Conservation (phyloP, 2,888 invertebrate genomes). For the Endomychus coccineus region DNA sequence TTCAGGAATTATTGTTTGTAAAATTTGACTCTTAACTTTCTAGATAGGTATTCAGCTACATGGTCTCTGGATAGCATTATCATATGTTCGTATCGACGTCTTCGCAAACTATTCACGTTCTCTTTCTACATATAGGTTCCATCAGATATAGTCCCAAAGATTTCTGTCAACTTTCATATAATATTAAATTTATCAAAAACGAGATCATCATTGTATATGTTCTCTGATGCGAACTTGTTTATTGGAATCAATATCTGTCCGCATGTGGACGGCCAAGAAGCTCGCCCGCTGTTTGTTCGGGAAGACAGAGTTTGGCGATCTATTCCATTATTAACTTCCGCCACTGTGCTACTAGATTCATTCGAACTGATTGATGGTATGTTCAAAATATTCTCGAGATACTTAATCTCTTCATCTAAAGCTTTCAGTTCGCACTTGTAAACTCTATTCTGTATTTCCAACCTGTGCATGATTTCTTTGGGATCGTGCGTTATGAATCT, state of each 20-base stretch:
- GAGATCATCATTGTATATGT: conserved; percentile 22
- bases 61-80: too few relatives aligned
- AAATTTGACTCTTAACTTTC: too few relatives aligned
- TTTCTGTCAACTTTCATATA: conserved; percentile 29
- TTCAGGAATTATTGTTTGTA: too few relatives aligned
- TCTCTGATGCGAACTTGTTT: conserved; percentile 27
- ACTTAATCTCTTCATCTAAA: conserved; percentile 68
- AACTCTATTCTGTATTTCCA: conserved; percentile 86
- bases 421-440: conserved; percentile 76
- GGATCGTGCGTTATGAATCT: conserved; percentile 56
- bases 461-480: conserved; percentile 73
- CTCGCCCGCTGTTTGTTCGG: conserved; percentile 19
- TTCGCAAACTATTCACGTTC: too few relatives aligned
- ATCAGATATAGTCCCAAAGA: conserved; percentile 34
- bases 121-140: too few relatives aligned
- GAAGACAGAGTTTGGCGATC: too few relatives aligned
- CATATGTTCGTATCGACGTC: too few relatives aligned
- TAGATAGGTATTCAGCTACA: too few relatives aligned
- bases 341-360: too few relatives aligned
- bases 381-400: conserved; percentile 61
- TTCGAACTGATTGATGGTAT: conserved; percentile 4
- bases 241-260: conserved; percentile 3
- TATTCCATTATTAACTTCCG: too few relatives aligned
- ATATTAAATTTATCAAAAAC: conserved; percentile 24
- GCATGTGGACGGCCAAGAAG: conserved; percentile 32